Evolutionary conservation across 2,888 invertebrate genomes (phyloP).

Genomic region (Dolichopus griseipennis): DNA sequence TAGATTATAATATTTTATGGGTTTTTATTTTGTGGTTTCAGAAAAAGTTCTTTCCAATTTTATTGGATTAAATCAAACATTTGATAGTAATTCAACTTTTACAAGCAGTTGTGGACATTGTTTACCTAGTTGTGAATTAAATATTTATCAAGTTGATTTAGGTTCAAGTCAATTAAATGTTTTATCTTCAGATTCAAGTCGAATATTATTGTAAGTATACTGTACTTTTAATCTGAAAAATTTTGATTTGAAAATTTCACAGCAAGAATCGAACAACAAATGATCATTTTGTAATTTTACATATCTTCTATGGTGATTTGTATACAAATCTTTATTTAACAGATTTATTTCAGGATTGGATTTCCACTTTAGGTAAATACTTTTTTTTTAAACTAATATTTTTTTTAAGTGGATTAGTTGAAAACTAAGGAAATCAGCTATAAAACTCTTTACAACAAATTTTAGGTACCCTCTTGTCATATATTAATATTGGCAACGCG

Average conservation of each 20-base stretch:
- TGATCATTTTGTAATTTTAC: conserved; percentile 48
- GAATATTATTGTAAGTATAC: not conserved
- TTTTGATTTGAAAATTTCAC: too few relatives aligned
- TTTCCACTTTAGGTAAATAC: conserved; percentile 50
- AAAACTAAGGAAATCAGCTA: too few relatives aligned
- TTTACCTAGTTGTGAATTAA: conserved; percentile 55
- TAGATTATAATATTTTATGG: too few relatives aligned
- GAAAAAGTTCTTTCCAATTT: too few relatives aligned
- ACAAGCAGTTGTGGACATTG: conserved; percentile 43
- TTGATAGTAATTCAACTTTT: not conserved
- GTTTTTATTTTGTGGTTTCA: too few relatives aligned
- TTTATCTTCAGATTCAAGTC: conserved; percentile 40
- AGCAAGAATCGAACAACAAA: not conserved
- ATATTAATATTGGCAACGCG: too few relatives aligned
- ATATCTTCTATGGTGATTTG: conserved; percentile 56
- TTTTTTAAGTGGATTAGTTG: too few relatives aligned
- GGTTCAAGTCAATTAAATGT: conserved; percentile 50
- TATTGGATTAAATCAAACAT: not conserved
- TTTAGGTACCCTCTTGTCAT: too few relatives aligned
- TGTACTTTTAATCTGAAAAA: too few relatives aligned
- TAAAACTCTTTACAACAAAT: too few relatives aligned
- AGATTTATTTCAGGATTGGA: conserved; percentile 55
- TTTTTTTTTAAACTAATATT: too few relatives aligned
- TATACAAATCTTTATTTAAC: conserved; percentile 53
- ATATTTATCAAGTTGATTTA: conserved; percentile 55